Conservation (phyloP, 2,113 vertebrate genomes). For the Oryzias javanicus region DNA sequence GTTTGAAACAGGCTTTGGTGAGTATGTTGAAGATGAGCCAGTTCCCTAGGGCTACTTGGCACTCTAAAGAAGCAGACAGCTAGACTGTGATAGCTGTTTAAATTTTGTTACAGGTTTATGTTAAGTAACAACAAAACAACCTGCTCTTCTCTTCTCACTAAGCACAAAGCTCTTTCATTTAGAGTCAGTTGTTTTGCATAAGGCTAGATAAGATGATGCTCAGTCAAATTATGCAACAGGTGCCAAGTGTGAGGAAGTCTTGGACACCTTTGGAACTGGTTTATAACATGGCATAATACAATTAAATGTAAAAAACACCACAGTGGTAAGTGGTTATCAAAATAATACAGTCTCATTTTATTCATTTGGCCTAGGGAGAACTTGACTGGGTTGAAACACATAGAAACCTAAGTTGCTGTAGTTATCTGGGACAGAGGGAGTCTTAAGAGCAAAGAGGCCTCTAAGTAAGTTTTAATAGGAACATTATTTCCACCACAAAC, state of each 20-base stretch:
- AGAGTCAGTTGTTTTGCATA: constrained; percentile 32
- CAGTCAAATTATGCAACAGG: constrained; percentile 60
- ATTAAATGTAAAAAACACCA: constrained; percentile 47
- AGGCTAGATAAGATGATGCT: constrained; percentile 30
- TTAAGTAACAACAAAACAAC: constrained; percentile 24
- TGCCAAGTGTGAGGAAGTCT: constrained; percentile 34
- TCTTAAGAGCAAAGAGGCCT: constrained; percentile 68
- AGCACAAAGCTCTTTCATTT: constrained; percentile 16
- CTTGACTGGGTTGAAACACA: constrained; percentile 39
- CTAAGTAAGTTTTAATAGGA: constrained; percentile 79
- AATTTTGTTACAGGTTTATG: constrained; percentile 6
- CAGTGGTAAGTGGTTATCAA: constrained; percentile 22
- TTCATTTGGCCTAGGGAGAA: constrained; percentile 28
- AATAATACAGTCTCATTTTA: constrained; percentile 55
- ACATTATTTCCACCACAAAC: constrained; percentile 72
- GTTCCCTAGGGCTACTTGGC: constrained; percentile 10
- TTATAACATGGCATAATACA: constrained; percentile 50
- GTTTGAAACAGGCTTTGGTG: constrained; percentile 27
- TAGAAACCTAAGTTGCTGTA: constrained; percentile 51
- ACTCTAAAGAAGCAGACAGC: constrained; percentile 4
- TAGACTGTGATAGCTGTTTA: constrained; percentile 19
- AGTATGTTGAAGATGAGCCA: constrained; percentile 37
- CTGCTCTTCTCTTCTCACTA: constrained; percentile 8
- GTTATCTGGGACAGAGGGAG: constrained; percentile 65
- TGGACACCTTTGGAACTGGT: constrained; percentile 49